These are phyloP conservation scores for Rhinoderma darwinii DNA, from an alignment of 2,113 vertebrate species.

Conservation along the genomic window DNA sequence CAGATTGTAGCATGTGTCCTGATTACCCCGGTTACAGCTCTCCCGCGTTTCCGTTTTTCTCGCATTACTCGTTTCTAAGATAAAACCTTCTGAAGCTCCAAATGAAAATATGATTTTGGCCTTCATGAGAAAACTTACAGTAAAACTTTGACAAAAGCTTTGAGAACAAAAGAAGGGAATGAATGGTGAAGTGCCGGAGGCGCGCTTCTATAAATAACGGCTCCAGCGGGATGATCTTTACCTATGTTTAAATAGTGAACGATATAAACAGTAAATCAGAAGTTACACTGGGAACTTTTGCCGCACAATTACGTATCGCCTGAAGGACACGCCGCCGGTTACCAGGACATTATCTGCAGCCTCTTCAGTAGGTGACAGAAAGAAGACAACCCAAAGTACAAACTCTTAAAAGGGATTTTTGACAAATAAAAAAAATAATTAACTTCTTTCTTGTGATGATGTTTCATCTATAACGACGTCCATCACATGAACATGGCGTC, in stretches of 20 bases:
- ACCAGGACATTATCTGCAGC: not conserved
- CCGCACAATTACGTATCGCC: not conserved
- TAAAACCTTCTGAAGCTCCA: not conserved
- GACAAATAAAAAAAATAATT: not conserved
- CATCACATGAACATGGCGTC: not conserved
- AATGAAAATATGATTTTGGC: slow-evolving; percentile 34
- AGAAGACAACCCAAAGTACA: not conserved
- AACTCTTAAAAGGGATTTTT: not conserved
- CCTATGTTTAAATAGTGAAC: slow-evolving; percentile 30
- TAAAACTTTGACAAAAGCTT: slow-evolving; percentile 24
- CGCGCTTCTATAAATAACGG: slow-evolving; percentile 28
- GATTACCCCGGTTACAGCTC: not conserved
- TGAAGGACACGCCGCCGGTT: not conserved
- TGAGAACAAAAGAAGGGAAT: slow-evolving; percentile 4
- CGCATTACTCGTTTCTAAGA: not conserved
- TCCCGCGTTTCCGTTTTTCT: not conserved
- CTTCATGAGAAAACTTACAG: slow-evolving; percentile 24
- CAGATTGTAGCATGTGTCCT: not conserved
- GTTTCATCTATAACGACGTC: not conserved
- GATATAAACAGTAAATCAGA: slow-evolving; percentile 42
- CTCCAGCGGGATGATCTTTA: slow-evolving; percentile 13
- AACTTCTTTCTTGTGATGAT: too few species aligned
- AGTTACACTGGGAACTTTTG: not conserved
- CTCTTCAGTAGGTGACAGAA: not conserved
- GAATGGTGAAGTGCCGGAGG: not conserved